Base-by-base conservation (phyloP, 2,888 invertebrate species). In the Amblyjoppa proteus region DNA sequence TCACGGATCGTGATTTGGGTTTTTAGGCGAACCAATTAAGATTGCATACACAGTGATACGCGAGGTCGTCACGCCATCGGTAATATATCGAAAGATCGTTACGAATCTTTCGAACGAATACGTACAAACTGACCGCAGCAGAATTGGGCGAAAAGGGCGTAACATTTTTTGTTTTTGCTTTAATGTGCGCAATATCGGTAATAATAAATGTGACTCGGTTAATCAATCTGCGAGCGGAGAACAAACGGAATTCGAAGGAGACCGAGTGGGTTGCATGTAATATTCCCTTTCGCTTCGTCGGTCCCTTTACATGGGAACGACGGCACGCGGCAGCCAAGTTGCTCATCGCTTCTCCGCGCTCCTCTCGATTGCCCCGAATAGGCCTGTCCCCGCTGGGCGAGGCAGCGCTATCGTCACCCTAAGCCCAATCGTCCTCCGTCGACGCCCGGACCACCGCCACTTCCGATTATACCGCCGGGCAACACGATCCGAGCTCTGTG, bases 271-370 rank as follows among this genome's bases (percentile, higher is more conserved):
- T 38, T 31, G 28, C 75, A 84, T 84, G 74, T 74, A 78, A 74
- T 81, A 84, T 84, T 84, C 81, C 74, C 74, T 81, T 84, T 84
- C 38, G 73, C 41, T 31, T 20, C 66, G 53, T 31, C 16, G 61
- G 51, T 76, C 84, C 81, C 84, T 82, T 75, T 51, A 89, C 91
- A 90, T 91, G 91, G 91, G 91, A 91, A 91, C 89, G 84, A 79
- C 75, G 90, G 84, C 91, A 91, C 89, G 90, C 89, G 90, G 86
- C 89, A 69, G 77, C 70, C 64, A 73, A 75, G 51, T 82, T 73
- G 79, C 71, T 76, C 76, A 83, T 83, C 73, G 75, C 66, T 77
- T 77, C 71, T 73, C 71, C 25, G 77, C 66, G 74, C 73, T 81
- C 25, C 34, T 69, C 58, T 16, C 68, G 38, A 49, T 70, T 56